phyloP scores from a whole-genome alignment of 2,797 vertebrate species.

The Eospalax fontanierii region DNA sequence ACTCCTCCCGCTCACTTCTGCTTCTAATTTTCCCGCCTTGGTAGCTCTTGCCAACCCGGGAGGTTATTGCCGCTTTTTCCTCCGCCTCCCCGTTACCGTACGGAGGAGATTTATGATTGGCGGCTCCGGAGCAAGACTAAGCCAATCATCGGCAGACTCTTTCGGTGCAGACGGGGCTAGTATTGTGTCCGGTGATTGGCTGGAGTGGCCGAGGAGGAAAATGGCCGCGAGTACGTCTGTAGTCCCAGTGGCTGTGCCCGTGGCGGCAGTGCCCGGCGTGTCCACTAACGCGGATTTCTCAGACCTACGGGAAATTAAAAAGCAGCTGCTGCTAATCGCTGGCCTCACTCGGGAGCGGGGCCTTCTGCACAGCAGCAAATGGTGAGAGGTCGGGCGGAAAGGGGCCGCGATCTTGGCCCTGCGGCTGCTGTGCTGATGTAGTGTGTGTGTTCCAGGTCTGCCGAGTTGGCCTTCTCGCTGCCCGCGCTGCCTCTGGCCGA shows the following conservation, averaged over 20 bases:
- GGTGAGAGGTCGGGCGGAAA: constrained; percentile 89
- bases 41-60: constrained; percentile 22
- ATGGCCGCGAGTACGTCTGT: constrained; percentile 81
- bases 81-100: not conserved
- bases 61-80: not conserved
- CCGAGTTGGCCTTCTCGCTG: constrained; percentile 96
- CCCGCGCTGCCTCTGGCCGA: constrained; percentile 93
- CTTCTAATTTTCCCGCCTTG: constrained; percentile 75
- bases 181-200: constrained; percentile 77
- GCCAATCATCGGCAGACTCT: constrained; percentile 75
- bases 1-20: not conserved
- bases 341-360: constrained; percentile 96
- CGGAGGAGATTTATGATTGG: constrained; percentile 62
- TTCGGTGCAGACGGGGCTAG: not conserved
- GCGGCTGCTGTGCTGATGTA: not conserved
- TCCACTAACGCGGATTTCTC: constrained; percentile 89
- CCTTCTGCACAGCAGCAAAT: constrained; percentile 96
- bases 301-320: constrained; percentile 96
- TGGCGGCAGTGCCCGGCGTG: constrained; percentile 11
- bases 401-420: not conserved
- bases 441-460: constrained; percentile 92
- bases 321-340: constrained; percentile 95
- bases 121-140: not conserved
- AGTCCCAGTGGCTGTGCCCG: not conserved
- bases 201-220: constrained; percentile 12